A percentile compares a stretch with the other conserved stretches of the same genome.
Evolutionary conservation across 2,797 vertebrate genomes (phyloP).

Genomic region (Sebastes reedi): DNA sequence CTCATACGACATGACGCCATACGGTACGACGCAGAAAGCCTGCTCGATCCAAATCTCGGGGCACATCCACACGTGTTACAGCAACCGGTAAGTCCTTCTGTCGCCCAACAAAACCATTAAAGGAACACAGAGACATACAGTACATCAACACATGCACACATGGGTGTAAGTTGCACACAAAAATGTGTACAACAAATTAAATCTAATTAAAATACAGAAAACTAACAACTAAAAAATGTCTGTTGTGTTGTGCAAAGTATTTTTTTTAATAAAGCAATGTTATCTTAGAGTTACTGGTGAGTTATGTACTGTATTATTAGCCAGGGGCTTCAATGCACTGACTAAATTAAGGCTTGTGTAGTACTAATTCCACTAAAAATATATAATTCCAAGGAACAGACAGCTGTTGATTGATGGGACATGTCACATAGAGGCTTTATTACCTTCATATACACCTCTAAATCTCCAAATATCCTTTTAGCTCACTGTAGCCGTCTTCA

Average conservation of each 20-base stretch:
- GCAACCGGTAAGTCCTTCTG: constrained; percentile 71
- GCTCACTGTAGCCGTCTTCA: background rate
- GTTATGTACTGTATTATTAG: background rate
- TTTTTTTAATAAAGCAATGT: background rate
- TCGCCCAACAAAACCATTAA: background rate
- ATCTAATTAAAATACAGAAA: background rate
- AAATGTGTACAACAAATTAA: background rate
- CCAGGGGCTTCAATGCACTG: background rate
- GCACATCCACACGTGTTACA: constrained; percentile 79
- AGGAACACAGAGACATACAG: background rate
- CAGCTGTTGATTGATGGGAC: background rate
- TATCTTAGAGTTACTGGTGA: background rate
- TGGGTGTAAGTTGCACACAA: background rate
- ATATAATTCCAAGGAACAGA: background rate
- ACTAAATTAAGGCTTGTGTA: background rate
- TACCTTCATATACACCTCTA: background rate
- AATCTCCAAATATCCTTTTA: background rate
- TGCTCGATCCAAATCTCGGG: constrained; percentile 88
- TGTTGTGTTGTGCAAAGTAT: background rate
- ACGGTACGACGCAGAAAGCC: constrained; percentile 90
- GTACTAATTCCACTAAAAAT: background rate
- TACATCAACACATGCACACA: background rate
- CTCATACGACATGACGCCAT: constrained; percentile 90
- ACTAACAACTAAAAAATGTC: background rate
- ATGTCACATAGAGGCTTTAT: background rate